phyloP scores from a whole-genome alignment of 2,797 vertebrate species.

The Chromobotia macracanthus region DNA sequence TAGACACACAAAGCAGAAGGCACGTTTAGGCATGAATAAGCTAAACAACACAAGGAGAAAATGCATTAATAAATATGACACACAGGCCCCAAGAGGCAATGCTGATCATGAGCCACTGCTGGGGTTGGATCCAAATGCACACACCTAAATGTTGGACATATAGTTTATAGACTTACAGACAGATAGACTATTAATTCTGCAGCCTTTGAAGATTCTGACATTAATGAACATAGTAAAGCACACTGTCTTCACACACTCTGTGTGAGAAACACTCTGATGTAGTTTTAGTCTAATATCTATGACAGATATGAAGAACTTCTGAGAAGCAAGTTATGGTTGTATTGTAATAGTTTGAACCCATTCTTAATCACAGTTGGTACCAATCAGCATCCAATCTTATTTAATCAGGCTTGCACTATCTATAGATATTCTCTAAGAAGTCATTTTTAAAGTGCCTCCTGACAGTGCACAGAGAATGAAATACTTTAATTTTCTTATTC shows the following conservation, averaged over 20 bases:
- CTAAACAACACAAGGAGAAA: constrained; percentile 32
- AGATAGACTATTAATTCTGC: constrained; percentile 32
- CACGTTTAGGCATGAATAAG: not conserved
- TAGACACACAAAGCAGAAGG: not conserved
- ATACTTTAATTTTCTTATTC: not conserved
- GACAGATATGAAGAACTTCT: not conserved
- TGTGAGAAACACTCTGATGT: no score
- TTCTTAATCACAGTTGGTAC: no score
- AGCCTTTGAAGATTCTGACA: constrained; percentile 35
- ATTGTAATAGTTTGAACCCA: no score
- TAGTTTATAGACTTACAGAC: constrained; percentile 35
- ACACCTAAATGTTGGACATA: constrained; percentile 23
- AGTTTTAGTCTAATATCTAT: no score
- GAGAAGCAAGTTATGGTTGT: not conserved
- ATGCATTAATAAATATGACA: constrained; percentile 9
- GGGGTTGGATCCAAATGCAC: constrained; percentile 38
- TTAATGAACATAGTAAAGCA: constrained; percentile 36
- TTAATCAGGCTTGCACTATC: not conserved
- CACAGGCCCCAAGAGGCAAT: not conserved
- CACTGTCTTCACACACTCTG: constrained; percentile 29
- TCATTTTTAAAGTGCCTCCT: not conserved
- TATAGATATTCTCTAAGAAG: not conserved
- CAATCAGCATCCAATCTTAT: not conserved
- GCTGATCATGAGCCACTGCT: not conserved
- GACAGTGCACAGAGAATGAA: not conserved